A percentile compares a stretch with the other conserved stretches of the same genome.
Conservation (phyloP, 2,113 vertebrate genomes). For the Spheniscus mendiculus region DNA sequence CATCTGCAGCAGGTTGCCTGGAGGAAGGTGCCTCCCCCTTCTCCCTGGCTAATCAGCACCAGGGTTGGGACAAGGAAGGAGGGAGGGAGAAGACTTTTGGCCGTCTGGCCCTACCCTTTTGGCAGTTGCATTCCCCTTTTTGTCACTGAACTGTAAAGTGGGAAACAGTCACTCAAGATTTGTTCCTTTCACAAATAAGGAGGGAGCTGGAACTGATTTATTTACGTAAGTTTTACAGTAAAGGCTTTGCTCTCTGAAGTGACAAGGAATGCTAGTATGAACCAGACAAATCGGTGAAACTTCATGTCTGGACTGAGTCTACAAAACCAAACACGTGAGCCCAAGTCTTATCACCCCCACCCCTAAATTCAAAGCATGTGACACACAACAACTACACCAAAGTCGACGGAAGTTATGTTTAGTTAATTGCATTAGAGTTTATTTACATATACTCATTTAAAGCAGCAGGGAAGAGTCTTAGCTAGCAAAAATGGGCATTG, state of each 20-base stretch:
- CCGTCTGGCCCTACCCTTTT: background rate
- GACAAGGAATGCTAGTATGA: slow-evolving; percentile 32
- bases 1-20: background rate
- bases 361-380: slow-evolving; percentile 70
- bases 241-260: slow-evolving; percentile 34
- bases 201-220: slow-evolving; percentile 46
- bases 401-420: slow-evolving; percentile 22
- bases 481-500: background rate
- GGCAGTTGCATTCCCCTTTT: background rate
- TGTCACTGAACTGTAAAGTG: slow-evolving; percentile 6
- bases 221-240: background rate
- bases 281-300: slow-evolving; percentile 36
- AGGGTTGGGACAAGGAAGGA: background rate
- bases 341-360: slow-evolving; percentile 12
- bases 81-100: background rate
- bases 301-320: slow-evolving; percentile 21
- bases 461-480: background rate
- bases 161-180: background rate
- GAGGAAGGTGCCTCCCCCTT: background rate
- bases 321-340: slow-evolving; percentile 11
- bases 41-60: background rate
- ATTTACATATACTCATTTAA: background rate
- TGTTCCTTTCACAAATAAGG: background rate
- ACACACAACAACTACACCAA: background rate
- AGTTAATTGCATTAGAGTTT: slow-evolving; percentile 19